Conservation (phyloP, 2,797 vertebrate species). For the Nasua narica region DNA sequence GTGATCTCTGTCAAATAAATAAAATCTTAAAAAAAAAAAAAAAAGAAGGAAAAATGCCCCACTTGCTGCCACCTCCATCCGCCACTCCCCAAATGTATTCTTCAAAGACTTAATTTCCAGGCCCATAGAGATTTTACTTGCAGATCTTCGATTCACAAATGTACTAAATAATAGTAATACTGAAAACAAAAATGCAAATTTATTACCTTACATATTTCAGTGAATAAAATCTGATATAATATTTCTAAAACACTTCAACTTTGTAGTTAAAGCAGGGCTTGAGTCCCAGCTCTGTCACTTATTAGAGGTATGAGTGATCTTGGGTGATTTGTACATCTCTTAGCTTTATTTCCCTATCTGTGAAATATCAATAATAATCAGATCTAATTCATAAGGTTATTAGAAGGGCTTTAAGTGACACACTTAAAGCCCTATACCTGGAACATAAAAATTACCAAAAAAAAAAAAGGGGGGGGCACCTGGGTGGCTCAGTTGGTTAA, state of each 20-base stretch:
- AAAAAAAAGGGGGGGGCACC: too few relatives aligned
- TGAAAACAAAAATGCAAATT: background rate
- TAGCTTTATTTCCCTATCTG: background rate
- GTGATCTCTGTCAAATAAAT: too few relatives aligned
- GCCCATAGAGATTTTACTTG: background rate
- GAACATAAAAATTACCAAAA: background rate
- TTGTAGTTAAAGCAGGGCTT: background rate
- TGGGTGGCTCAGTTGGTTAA: too few relatives aligned
- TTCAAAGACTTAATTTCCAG: background rate
- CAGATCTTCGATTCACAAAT: background rate
- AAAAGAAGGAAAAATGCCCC: background rate
- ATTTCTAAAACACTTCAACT: background rate
- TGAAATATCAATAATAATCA: background rate
- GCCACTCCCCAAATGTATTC: background rate
- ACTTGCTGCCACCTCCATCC: fast-evolving
- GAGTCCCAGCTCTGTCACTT: background rate
- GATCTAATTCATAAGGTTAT: background rate
- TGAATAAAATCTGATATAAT: background rate
- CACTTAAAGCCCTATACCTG: background rate
- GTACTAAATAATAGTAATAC: background rate
- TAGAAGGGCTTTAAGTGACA: background rate
- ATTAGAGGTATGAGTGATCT: background rate
- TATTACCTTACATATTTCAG: background rate
- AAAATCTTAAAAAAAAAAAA: too few relatives aligned
- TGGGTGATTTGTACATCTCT: background rate